These are phyloP conservation scores for Elephantulus edwardii DNA, from an alignment of 2,113 vertebrate species.

Conservation along the genomic window DNA sequence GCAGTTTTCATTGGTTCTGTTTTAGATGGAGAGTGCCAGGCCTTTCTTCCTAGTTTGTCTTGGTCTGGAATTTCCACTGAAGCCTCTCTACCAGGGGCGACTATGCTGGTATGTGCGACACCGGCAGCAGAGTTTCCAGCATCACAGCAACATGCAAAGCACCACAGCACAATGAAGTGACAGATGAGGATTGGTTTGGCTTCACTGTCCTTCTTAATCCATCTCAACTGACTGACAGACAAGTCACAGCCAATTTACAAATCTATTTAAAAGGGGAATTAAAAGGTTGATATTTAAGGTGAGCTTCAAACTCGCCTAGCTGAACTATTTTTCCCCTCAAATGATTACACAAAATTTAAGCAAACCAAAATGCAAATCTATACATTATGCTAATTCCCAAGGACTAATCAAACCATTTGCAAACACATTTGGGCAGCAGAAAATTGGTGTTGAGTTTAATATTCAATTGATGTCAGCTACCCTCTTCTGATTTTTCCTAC, in stretches of 20 bases:
- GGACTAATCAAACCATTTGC: constrained; percentile 18
- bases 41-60: too few relatives aligned
- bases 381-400: constrained; percentile 48
- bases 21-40: too few relatives aligned
- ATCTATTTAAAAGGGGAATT: not conserved
- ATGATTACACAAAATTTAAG: constrained; percentile 53
- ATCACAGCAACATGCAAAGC: too few relatives aligned
- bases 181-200: too few relatives aligned
- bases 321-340: not conserved
- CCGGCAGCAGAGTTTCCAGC: too few relatives aligned
- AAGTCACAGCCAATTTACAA: too few relatives aligned
- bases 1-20: too few relatives aligned
- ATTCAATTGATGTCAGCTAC: not conserved
- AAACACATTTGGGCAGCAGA: constrained; percentile 10
- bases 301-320: not conserved
- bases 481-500: constrained; percentile 33
- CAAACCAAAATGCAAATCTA: constrained; percentile 55
- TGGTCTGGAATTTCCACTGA: too few relatives aligned
- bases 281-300: not conserved
- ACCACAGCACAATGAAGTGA: too few relatives aligned
- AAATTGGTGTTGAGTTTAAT: constrained; percentile 27
- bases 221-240: not conserved
- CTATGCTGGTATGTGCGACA: too few relatives aligned
- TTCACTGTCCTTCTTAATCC: not conserved
- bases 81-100: too few relatives aligned